These are phyloP conservation scores for Fulmarus glacialis DNA, from an alignment of 2,113 vertebrate species.

Conservation along the genomic window DNA sequence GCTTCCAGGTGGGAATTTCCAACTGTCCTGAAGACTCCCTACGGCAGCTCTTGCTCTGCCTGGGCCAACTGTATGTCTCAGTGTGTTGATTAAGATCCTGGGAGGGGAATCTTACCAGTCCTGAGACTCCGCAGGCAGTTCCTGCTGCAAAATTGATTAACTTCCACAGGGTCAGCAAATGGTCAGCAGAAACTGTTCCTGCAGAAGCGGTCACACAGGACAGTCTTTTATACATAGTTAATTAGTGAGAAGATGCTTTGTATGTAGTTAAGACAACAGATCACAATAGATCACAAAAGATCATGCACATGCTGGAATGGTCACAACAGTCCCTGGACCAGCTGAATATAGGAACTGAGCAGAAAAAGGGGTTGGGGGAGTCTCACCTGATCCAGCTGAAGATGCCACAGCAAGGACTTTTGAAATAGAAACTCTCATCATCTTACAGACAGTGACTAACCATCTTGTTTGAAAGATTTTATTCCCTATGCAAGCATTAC, in stretches of 20 bases:
- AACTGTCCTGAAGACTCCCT: neutral
- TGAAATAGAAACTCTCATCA: neutral
- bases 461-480: neutral
- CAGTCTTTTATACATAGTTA: neutral
- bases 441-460: neutral
- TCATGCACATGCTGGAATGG: neutral
- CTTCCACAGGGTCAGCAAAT: neutral
- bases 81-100: neutral
- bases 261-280: neutral
- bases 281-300: neutral
- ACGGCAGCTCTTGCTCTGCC: neutral
- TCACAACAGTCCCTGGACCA: neutral
- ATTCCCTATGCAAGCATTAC: neutral
- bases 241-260: neutral
- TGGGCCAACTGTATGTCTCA: neutral
- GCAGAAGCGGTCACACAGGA: neutral
- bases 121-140: neutral
- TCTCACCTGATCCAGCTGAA: neutral
- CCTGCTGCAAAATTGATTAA: neutral
- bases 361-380: neutral
- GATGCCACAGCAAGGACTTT: neutral
- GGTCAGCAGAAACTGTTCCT: neutral
- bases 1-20: neutral
- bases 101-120: neutral
- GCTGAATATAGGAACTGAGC: neutral